These are phyloP conservation scores for Ptilorrhoa leucosticta DNA, from an alignment of 2,113 vertebrate genomes.

Conservation along the genomic window DNA sequence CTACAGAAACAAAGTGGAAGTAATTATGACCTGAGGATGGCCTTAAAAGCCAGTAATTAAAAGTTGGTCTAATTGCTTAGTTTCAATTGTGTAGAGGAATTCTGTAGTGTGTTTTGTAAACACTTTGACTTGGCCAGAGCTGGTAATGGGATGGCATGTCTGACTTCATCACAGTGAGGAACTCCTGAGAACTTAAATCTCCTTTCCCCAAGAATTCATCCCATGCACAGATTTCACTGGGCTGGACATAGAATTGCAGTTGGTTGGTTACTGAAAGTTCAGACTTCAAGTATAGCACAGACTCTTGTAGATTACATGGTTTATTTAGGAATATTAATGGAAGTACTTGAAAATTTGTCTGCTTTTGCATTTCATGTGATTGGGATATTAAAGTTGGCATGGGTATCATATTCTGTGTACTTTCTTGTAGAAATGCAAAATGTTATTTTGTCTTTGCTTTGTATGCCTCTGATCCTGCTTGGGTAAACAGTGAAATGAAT, in stretches of 20 bases:
- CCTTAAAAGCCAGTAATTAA: constrained; percentile 23
- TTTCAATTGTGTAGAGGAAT: constrained; percentile 4
- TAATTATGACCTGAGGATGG: neutral
- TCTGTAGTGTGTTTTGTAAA: constrained; percentile 7
- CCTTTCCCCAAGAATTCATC: neutral
- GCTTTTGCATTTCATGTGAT: neutral
- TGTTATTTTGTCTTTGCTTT: neutral
- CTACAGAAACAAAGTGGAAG: neutral
- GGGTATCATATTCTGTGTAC: neutral
- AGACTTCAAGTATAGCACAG: neutral
- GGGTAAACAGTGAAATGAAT: neutral
- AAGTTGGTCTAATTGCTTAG: constrained; percentile 2
- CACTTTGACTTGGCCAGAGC: neutral
- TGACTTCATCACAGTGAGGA: neutral
- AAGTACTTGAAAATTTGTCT: neutral
- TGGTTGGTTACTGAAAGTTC: neutral
- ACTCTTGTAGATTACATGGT: neutral
- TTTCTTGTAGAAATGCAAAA: neutral
- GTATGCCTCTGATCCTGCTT: neutral
- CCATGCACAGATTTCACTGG: neutral
- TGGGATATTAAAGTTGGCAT: neutral
- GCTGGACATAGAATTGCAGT: neutral
- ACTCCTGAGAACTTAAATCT: neutral
- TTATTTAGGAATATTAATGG: neutral
- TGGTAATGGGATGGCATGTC: neutral